Evolutionary conservation across 2,888 invertebrate species (phyloP).

Genomic region (Prenolepis imparis): DNA sequence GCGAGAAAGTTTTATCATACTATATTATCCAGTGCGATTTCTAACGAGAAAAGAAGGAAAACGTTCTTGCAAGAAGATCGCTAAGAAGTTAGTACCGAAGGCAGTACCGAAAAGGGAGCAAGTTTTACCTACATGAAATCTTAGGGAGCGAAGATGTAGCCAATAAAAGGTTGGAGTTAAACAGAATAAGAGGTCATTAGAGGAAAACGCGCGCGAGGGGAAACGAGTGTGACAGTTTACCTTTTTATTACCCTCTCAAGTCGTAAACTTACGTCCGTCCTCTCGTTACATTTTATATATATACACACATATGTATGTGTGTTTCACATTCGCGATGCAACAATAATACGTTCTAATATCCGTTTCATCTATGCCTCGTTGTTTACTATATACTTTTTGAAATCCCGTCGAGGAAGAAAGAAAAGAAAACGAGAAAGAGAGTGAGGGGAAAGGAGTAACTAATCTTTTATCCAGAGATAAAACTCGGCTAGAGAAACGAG

Average conservation of each 20-base stretch:
- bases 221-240: slow-evolving; percentile 21
- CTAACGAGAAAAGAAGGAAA: not conserved
- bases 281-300: not conserved
- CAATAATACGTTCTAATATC: not conserved
- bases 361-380: not conserved
- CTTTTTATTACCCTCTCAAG: slow-evolving; percentile 8
- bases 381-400: not conserved
- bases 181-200: slow-evolving; percentile 55
- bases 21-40: not conserved
- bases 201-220: slow-evolving; percentile 5
- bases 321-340: not conserved
- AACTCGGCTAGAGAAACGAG: not conserved
- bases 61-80: not conserved
- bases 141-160: slow-evolving; percentile 42
- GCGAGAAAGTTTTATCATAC: not conserved
- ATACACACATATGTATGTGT: too few species aligned
- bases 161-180: not conserved
- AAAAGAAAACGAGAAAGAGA: not conserved
- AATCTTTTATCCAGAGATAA: not conserved
- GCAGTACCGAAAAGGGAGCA: not conserved
- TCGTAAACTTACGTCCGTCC: not conserved
- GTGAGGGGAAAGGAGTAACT: not conserved
- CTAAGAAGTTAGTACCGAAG: not conserved
- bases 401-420: not conserved
- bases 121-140: slow-evolving; percentile 13